phyloP scores from a whole-genome alignment of 2,888 invertebrate species.

The Cheilosia impressa region DNA sequence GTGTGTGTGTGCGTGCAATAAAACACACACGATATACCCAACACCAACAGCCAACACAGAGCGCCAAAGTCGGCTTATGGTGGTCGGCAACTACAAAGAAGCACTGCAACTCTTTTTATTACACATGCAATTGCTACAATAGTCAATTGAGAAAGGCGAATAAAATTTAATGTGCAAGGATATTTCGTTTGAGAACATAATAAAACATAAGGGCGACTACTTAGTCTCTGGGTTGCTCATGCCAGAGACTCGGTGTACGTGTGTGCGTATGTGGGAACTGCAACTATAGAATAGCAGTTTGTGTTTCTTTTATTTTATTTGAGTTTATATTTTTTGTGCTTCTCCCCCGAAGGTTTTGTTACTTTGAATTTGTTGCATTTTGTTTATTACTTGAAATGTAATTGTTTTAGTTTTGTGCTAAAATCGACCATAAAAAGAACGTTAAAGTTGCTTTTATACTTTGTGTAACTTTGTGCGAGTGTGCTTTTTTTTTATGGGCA shows the following conservation, averaged over 20 bases:
- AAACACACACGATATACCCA: constrained; percentile 17
- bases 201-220: constrained; percentile 72
- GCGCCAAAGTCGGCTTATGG: constrained; percentile 20
- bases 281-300: constrained; percentile 29
- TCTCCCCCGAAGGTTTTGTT: constrained; percentile 52
- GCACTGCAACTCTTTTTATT: constrained; percentile 74
- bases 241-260: constrained; percentile 25
- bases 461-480: constrained; percentile 48
- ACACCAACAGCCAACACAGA: constrained; percentile 3
- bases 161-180: constrained; percentile 75
- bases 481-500: constrained; percentile 31
- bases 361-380: constrained; percentile 75
- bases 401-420: constrained; percentile 71
- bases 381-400: constrained; percentile 73
- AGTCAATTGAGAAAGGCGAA: constrained; percentile 75
- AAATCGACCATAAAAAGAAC: constrained; percentile 65
- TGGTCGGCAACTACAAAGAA: constrained; percentile 72
- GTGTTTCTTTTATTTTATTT: constrained; percentile 52
- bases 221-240: constrained; percentile 53
- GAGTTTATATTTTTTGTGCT: constrained; percentile 15
- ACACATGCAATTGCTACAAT: constrained; percentile 75
- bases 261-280: constrained; percentile 42
- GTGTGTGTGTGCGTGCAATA: constrained; percentile 49
- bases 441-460: constrained; percentile 56
- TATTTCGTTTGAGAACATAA: constrained; percentile 75